These are phyloP conservation scores for Casuarius casuarius DNA, from an alignment of 2,113 vertebrate genomes.

Conservation along the genomic window DNA sequence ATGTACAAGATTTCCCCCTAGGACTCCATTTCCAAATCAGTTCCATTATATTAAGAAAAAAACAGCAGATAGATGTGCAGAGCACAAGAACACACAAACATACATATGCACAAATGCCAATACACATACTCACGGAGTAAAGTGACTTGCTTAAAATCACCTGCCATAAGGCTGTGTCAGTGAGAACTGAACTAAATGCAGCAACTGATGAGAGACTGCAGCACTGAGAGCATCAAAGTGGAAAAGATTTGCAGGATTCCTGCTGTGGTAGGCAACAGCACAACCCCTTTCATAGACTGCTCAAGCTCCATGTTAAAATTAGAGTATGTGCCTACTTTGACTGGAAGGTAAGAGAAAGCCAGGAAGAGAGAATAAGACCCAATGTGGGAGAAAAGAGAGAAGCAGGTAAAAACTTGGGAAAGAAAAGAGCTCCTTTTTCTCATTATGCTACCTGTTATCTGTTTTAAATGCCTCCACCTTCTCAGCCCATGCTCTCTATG, in stretches of 20 bases:
- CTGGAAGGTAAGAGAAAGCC: background rate
- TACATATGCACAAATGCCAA: background rate
- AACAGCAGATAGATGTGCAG: background rate
- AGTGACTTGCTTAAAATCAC: background rate
- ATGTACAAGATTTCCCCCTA: background rate
- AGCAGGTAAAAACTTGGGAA: rapidly evolving
- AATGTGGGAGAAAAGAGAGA: background rate
- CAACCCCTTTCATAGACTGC: background rate
- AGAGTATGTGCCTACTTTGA: background rate
- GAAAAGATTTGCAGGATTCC: background rate
- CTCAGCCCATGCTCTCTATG: background rate
- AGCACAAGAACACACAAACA: background rate
- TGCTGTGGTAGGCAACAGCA: conserved; percentile 24
- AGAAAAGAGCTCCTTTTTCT: background rate
- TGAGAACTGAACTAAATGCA: background rate
- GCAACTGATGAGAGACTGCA: background rate
- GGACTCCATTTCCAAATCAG: background rate
- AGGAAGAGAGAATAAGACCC: background rate
- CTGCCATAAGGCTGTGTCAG: background rate
- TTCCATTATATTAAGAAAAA: background rate
- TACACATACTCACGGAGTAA: background rate
- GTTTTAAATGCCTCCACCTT: background rate
- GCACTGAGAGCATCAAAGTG: conserved; percentile 14
- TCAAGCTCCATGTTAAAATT: background rate
- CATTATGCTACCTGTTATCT: background rate